phyloP scores from a whole-genome alignment of 2,797 vertebrate genomes.

The Apogon hyalosoma region DNA sequence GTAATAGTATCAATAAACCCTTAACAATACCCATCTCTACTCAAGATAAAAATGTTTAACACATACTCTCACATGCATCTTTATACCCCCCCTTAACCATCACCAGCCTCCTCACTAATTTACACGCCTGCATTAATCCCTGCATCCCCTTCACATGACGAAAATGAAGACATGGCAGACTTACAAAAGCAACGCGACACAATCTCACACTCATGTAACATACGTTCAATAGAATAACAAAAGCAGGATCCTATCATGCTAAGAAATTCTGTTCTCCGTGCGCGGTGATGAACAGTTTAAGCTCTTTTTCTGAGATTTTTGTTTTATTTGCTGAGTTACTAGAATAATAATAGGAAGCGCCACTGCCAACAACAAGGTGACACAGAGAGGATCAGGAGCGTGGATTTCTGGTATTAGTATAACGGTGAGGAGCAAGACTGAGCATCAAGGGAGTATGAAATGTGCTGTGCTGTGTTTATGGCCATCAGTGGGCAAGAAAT shows the following conservation, averaged over 20 bases:
- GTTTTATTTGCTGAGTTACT: slow-evolving; percentile 4
- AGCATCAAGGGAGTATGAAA: neutral
- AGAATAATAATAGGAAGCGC: neutral
- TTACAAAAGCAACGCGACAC: slow-evolving; percentile 7
- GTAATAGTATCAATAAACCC: too few relatives aligned
- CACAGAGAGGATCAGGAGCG: too few relatives aligned
- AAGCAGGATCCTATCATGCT: slow-evolving; percentile 15
- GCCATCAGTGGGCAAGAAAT: slow-evolving; percentile 29
- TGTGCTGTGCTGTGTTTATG: slow-evolving; percentile 35
- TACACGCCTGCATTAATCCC: slow-evolving; percentile 18
- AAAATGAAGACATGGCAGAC: slow-evolving; percentile 41
- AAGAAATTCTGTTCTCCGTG: neutral
- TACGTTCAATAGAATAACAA: slow-evolving; percentile 24
- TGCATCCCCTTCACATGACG: slow-evolving; percentile 14
- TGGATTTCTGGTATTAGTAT: neutral
- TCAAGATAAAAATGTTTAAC: slow-evolving; percentile 39
- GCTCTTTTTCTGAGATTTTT: slow-evolving; percentile 6
- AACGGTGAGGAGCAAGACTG: neutral
- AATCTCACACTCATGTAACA: slow-evolving; percentile 25
- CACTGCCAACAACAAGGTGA: slow-evolving; percentile 3
- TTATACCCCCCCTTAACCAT: too few relatives aligned
- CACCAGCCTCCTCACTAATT: slow-evolving; percentile 34
- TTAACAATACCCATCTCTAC: neutral
- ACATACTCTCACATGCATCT: slow-evolving; percentile 26
- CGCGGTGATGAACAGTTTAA: neutral